Evolutionary conservation across 2,797 vertebrate species (phyloP).

Genomic region (Peromyscus aztecus): DNA sequence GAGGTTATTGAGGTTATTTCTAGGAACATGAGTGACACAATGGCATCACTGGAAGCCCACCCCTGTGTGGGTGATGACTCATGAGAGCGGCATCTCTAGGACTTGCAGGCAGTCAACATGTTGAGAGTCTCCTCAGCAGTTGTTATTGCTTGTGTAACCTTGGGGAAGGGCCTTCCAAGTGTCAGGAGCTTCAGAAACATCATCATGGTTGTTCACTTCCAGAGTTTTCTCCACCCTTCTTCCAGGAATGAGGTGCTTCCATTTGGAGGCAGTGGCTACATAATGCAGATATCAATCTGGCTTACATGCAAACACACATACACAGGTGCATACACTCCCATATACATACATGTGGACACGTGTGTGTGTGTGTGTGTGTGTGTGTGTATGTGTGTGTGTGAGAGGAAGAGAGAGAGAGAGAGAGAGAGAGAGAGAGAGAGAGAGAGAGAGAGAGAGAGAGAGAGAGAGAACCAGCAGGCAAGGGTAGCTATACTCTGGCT

Average conservation of each 20-base stretch:
- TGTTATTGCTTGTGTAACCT: neutral
- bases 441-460: neutral
- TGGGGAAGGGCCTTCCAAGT: neutral
- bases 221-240: neutral
- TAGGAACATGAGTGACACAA: neutral
- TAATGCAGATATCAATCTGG: neutral
- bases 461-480: neutral
- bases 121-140: neutral
- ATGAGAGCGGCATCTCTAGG: neutral
- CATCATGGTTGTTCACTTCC: neutral
- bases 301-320: neutral
- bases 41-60: neutral
- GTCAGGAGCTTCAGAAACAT: neutral
- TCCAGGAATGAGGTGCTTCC: neutral
- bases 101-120: neutral
- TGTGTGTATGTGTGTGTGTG: no score
- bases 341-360: neutral
- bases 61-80: no score
- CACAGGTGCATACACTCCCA: neutral
- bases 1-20: neutral
- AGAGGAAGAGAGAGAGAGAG: neutral
- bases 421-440: neutral
- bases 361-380: no score
- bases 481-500: neutral
- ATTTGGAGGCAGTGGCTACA: neutral